These are phyloP conservation scores for Leistus spinibarbis DNA, from an alignment of 2,888 invertebrate species.

Conservation along the genomic window DNA sequence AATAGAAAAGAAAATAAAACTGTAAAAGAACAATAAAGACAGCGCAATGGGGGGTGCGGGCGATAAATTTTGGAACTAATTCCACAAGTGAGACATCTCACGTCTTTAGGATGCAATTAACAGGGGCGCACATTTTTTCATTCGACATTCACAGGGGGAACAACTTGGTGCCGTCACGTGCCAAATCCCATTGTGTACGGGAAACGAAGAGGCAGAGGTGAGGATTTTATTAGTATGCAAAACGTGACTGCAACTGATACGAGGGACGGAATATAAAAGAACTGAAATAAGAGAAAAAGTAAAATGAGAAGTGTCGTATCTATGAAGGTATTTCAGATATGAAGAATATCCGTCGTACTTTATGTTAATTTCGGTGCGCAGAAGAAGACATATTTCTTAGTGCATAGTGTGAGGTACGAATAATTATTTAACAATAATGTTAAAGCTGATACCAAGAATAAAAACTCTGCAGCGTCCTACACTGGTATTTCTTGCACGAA, in stretches of 20 bases:
- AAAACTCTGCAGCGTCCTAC: too few relatives aligned
- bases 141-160: constrained; percentile 16
- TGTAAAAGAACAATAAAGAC: neutral
- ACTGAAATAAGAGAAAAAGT: neutral
- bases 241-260: constrained; percentile 29
- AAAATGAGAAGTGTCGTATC: neutral
- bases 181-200: neutral
- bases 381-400: neutral
- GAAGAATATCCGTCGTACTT: neutral
- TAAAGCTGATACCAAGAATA: too few relatives aligned
- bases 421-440: too few relatives aligned
- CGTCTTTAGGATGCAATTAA: constrained; percentile 35
- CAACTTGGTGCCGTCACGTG: constrained; percentile 11
- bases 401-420: neutral
- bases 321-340: neutral
- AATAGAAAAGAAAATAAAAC: neutral
- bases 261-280: neutral
- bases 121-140: constrained; percentile 29
- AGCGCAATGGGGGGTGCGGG: neutral
- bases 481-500: too few relatives aligned
- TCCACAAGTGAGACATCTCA: constrained; percentile 32
- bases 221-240: constrained; percentile 25
- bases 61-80: constrained; percentile 27
- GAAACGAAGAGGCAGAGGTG: neutral
- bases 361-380: neutral